phyloP scores from a whole-genome alignment of 2,888 invertebrate genomes.

The Agrochola litura region DNA sequence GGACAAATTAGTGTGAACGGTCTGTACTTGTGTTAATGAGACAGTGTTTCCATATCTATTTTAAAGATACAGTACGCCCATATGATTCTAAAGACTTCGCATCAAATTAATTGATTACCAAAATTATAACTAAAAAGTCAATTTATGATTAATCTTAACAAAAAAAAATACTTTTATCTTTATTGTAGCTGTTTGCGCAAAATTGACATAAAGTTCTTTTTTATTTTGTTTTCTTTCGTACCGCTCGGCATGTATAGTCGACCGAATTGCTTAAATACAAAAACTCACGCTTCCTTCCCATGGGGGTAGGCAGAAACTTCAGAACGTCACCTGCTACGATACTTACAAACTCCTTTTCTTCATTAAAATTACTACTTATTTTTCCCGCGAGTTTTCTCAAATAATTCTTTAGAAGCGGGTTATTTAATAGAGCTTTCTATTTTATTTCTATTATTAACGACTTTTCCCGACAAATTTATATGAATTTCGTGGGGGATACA shows the following conservation, averaged over 20 bases:
- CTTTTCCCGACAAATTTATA: background rate
- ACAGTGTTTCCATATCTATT: too few relatives aligned
- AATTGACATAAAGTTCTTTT: constrained; percentile 23
- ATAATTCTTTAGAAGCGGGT: background rate
- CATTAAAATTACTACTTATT: background rate
- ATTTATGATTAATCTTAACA: constrained; percentile 42
- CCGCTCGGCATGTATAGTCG: background rate
- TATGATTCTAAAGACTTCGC: background rate
- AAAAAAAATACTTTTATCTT: background rate
- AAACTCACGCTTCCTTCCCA: background rate
- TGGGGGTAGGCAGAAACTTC: background rate
- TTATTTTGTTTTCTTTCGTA: background rate
- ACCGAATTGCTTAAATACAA: background rate
- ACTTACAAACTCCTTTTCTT: background rate
- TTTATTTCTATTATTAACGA: background rate
- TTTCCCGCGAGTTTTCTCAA: background rate
- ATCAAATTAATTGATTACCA: background rate
- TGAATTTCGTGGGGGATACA: constrained; percentile 3
- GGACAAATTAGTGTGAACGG: too few relatives aligned
- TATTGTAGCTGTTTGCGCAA: background rate
- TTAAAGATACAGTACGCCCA: too few relatives aligned
- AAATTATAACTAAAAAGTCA: constrained; percentile 4
- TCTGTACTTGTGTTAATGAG: too few relatives aligned
- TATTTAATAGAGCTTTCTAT: background rate
- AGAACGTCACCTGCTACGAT: background rate